Conservation (phyloP, 2,888 invertebrate species). For the Coelogynopora nodosa region DNA sequence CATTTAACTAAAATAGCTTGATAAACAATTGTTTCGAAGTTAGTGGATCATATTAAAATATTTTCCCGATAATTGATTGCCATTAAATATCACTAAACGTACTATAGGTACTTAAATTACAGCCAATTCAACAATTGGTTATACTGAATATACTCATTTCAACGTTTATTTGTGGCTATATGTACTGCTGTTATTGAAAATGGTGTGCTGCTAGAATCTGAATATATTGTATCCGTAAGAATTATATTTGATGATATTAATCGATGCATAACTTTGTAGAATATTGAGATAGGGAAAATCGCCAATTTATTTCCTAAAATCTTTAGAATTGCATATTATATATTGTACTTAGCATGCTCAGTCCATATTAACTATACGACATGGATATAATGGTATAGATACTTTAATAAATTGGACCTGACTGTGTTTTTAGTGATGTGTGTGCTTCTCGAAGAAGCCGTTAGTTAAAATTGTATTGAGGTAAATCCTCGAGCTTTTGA, state of each 20-base stretch:
- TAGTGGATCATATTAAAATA: background rate
- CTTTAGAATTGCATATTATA: background rate
- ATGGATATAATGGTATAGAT: background rate
- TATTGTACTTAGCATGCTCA: background rate
- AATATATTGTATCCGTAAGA: background rate
- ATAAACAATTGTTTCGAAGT: background rate
- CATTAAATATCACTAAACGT: background rate
- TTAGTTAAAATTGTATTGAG: background rate
- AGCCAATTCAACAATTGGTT: background rate
- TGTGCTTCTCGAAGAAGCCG: background rate
- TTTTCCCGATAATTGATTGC: background rate
- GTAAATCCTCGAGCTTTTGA: background rate
- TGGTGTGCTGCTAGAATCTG: background rate
- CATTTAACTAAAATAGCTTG: background rate
- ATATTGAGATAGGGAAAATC: background rate
- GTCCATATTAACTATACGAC: background rate
- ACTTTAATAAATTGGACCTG: background rate
- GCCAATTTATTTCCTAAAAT: background rate
- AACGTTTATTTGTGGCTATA: background rate
- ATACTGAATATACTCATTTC: background rate
- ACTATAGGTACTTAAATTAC: background rate
- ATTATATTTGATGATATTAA: background rate
- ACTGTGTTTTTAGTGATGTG: background rate
- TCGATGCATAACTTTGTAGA: background rate
- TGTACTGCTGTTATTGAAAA: background rate